Base-by-base conservation (phyloP, 1,140 invertebrate species). In the Solenopsis invicta region DNA sequence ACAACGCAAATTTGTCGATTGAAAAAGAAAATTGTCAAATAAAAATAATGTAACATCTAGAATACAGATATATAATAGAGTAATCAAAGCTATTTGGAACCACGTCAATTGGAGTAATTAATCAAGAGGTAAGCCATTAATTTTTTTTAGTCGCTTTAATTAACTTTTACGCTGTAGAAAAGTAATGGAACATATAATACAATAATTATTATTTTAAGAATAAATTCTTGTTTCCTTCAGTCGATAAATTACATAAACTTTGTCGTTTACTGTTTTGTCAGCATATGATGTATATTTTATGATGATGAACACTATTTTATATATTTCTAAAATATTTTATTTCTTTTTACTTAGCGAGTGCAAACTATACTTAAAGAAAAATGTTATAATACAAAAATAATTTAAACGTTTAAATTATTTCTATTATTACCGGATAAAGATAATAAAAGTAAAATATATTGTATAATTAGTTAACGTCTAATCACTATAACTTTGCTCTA, bases 211-310 rank as follows among this genome's bases (percentile, higher is more conserved):
- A 4, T 16, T 52, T 18, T 41, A 24, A 61, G 37, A 21, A 59
- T 75, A 18, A 18, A 24, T 76, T 48, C 10, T 66, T 62, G 9
- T 48, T 67, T 37, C 29, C 59, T 66, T 48, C 61, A 52, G 45
- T 80, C 61, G 76, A 80, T 80, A 80, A 78, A 50, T 2, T 41
- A 78, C 48, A 2, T 21, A 21, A 41, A 56, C 10, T 69, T 48
- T 4, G 5, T 77, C 6, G 61, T 50, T n/a, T n/a, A 29, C 48
- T 37, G n/a, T n/a, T 50, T 21, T 66, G 24, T 66, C 45, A 66
- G 9, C 29, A n/a, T 66, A 41, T 18, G 24, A 66, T 61, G 4
- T 29, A 52, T 18, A 48, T 52, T 45, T 18, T 48, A 2, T 18
- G 18, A 54, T 41, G 8, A 41, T 29, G 29, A 29, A 29, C 29